A percentile compares a stretch with the other conserved stretches of the same genome.
These are phyloP conservation scores for Cebidichthys violaceus DNA, from an alignment of 2,113 vertebrate genomes.

Conservation along the genomic window DNA sequence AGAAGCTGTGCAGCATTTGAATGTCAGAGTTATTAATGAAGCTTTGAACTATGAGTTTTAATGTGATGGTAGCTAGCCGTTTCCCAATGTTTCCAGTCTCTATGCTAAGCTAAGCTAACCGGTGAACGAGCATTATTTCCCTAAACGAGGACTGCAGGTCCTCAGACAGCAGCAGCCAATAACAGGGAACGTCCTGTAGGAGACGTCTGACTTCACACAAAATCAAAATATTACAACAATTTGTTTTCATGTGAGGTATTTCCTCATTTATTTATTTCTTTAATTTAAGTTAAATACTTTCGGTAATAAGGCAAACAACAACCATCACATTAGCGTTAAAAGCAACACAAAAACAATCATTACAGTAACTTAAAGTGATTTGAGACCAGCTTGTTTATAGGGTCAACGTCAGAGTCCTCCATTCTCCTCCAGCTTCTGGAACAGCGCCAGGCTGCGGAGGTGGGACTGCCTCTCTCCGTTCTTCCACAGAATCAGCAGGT, in stretches of 20 bases:
- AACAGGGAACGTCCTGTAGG: background rate
- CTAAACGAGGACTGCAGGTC: background rate
- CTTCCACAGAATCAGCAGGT: slow-evolving; percentile 96
- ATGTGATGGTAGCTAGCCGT: background rate
- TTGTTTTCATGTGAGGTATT: slow-evolving; percentile 38
- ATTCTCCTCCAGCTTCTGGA: slow-evolving; percentile 91
- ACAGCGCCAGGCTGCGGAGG: slow-evolving; percentile 90
- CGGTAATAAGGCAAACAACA: slow-evolving; percentile 22
- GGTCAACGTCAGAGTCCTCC: slow-evolving; percentile 69
- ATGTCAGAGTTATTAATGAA: no score
- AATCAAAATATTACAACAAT: background rate
- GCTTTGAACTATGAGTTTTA: background rate
- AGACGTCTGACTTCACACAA: background rate
- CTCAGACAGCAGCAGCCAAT: background rate
- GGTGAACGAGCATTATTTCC: background rate
- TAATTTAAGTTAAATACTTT: slow-evolving; percentile 1
- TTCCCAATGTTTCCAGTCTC: background rate
- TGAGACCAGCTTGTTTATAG: background rate
- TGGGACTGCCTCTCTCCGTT: slow-evolving; percentile 90
- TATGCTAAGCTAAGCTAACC: background rate
- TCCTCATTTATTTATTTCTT: background rate
- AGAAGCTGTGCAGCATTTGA: no score
- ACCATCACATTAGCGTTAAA: background rate
- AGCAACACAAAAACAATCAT: slow-evolving; percentile 15
- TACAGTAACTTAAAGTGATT: background rate